These are phyloP conservation scores for Hemiprocne comata DNA, from an alignment of 2,113 vertebrate genomes.

Conservation along the genomic window DNA sequence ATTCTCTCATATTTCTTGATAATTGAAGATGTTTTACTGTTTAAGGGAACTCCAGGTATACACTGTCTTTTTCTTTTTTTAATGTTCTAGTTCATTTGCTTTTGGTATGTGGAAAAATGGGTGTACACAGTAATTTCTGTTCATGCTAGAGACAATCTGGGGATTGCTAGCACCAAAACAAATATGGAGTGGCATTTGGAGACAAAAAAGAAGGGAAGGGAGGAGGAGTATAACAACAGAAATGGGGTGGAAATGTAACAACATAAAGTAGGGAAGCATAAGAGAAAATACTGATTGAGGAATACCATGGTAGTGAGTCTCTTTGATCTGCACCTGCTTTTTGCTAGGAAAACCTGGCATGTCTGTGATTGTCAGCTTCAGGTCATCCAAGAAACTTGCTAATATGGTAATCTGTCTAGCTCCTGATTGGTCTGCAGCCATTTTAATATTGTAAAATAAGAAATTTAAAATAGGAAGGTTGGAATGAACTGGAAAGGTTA, in stretches of 20 bases:
- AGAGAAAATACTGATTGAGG: background rate
- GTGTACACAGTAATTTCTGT: background rate
- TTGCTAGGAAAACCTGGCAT: background rate
- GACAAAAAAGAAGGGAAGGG: background rate
- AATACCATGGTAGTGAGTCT: background rate
- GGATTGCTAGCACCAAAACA: background rate
- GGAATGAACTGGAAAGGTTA: background rate
- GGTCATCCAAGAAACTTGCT: background rate
- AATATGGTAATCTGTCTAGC: background rate
- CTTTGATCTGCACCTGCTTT: background rate
- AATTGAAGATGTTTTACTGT: background rate
- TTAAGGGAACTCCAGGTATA: background rate
- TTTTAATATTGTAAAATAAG: background rate
- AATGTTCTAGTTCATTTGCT: background rate
- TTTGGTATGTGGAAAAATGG: background rate
- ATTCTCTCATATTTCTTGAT: background rate
- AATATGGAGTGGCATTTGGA: background rate
- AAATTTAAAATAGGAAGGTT: background rate
- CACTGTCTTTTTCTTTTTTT: rapidly evolving
- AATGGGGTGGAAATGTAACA: background rate
- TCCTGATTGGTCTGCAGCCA: background rate
- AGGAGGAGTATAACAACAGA: background rate
- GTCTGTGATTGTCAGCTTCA: background rate
- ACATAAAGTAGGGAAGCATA: background rate
- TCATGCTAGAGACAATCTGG: background rate